Evolutionary conservation across 2,797 vertebrate genomes (phyloP).

Genomic region (Pachyuromys duprasi): DNA sequence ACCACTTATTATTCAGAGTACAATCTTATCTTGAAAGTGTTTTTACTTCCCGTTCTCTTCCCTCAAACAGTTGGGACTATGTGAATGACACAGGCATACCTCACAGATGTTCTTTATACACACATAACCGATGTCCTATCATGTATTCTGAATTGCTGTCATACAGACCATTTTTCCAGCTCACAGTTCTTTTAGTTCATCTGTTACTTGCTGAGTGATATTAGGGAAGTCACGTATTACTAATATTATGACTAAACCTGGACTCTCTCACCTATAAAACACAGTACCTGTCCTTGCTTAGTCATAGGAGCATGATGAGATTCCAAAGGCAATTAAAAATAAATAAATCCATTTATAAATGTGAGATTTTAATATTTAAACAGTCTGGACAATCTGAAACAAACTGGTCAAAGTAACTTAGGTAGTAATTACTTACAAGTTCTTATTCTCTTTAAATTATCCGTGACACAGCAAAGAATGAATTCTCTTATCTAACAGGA

Average conservation of each 20-base stretch:
- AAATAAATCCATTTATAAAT: constrained; percentile 21
- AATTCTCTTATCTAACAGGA: neutral
- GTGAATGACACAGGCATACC: neutral
- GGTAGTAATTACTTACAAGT: constrained; percentile 24
- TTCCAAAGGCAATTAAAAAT: constrained; percentile 8
- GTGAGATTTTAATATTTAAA: constrained; percentile 35
- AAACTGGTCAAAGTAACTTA: neutral
- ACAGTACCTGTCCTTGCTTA: neutral
- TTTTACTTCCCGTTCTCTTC: neutral
- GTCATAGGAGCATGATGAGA: neutral
- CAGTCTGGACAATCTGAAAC: constrained; percentile 9
- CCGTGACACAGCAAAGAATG: constrained; percentile 46
- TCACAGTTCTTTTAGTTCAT: neutral
- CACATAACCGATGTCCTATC: neutral
- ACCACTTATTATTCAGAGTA: neutral
- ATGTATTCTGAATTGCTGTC: neutral
- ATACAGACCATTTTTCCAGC: neutral
- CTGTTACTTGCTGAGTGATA: neutral
- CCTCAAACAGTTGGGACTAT: constrained; percentile 12
- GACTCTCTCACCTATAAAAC: neutral
- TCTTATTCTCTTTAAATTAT: constrained; percentile 42
- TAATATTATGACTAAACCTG: neutral
- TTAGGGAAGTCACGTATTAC: neutral
- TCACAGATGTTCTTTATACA: neutral
- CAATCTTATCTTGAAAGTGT: neutral